A percentile compares a stretch with the other conserved stretches of the same genome.
Conservation (phyloP, 2,113 vertebrate genomes). For the Phodopus roborovskii region DNA sequence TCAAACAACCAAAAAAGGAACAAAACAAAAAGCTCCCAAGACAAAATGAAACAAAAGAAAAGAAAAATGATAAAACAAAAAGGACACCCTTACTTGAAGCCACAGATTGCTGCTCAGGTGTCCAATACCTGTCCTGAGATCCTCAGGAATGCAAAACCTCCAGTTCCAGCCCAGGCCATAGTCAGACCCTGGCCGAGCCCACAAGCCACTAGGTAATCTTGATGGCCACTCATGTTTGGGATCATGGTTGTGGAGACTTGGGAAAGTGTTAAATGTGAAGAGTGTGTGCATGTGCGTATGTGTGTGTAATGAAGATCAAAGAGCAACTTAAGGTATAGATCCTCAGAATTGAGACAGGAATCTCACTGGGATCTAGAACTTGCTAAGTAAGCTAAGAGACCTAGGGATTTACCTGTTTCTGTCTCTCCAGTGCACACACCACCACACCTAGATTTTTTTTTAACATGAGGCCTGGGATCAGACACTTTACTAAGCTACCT, state of each 20-base stretch:
- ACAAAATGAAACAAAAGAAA: neutral
- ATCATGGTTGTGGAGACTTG: neutral
- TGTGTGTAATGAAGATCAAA: neutral
- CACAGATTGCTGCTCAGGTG: no score
- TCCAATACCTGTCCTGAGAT: neutral
- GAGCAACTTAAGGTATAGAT: neutral
- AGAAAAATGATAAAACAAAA: neutral
- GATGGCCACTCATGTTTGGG: neutral
- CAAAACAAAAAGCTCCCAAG: neutral
- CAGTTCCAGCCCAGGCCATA: neutral
- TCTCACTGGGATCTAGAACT: neutral
- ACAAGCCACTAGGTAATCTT: neutral
- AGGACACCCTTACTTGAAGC: neutral
- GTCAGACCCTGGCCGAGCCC: neutral
- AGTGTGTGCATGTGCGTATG: neutral
- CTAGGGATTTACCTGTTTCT: neutral
- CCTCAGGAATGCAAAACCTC: neutral
- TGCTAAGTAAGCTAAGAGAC: neutral
- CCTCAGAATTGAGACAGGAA: neutral
- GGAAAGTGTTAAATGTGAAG: neutral
- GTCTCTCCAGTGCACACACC: neutral
- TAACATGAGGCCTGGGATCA: neutral
- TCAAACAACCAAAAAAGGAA: neutral
- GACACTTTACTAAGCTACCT: neutral
- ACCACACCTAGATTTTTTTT: neutral